Conservation (phyloP, 1,140 invertebrate genomes). For the Drosophila varians region DNA sequence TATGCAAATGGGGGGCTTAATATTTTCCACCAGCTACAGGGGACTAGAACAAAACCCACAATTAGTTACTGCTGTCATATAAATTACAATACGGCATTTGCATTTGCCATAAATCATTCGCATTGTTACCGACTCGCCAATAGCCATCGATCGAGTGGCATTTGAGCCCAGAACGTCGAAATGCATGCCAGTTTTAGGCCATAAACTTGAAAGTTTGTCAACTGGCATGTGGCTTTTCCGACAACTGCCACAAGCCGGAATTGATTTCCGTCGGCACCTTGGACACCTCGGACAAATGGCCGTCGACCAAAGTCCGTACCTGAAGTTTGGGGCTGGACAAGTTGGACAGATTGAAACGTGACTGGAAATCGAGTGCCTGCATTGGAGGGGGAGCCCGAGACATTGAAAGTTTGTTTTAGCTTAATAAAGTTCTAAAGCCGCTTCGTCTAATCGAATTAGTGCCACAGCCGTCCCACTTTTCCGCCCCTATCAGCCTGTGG, state of each 20-base stretch:
- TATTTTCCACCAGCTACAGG: slow-evolving; percentile 14
- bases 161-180: slow-evolving; percentile 6
- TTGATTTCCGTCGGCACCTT: slow-evolving; percentile 19
- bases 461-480: slow-evolving; percentile 2
- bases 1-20: slow-evolving; percentile 22
- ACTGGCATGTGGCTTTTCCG: slow-evolving; percentile 23
- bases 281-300: slow-evolving; percentile 40
- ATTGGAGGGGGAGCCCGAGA: slow-evolving; percentile 26
- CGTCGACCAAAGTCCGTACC: slow-evolving; percentile 34
- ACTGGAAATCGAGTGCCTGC: slow-evolving; percentile 72
- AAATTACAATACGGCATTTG: slow-evolving; percentile 44
- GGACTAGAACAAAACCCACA: slow-evolving; percentile 20
- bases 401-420: slow-evolving; percentile 41
- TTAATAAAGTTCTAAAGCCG: slow-evolving; percentile 39
- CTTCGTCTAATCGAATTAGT: slow-evolving; percentile 43
- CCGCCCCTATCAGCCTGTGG: slow-evolving; percentile 7
- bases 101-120: slow-evolving; percentile 56
- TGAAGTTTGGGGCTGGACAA: slow-evolving; percentile 13
- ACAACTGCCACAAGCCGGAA: slow-evolving; percentile 33
- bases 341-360: slow-evolving; percentile 60
- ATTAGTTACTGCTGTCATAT: slow-evolving; percentile 58
- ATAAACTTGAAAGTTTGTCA: slow-evolving; percentile 32
- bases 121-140: not conserved
- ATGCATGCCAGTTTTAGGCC: slow-evolving; percentile 2
- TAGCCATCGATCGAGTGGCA: not conserved